These are phyloP conservation scores for Nymphalis io DNA, from an alignment of 1,140 invertebrate species.

Conservation along the genomic window DNA sequence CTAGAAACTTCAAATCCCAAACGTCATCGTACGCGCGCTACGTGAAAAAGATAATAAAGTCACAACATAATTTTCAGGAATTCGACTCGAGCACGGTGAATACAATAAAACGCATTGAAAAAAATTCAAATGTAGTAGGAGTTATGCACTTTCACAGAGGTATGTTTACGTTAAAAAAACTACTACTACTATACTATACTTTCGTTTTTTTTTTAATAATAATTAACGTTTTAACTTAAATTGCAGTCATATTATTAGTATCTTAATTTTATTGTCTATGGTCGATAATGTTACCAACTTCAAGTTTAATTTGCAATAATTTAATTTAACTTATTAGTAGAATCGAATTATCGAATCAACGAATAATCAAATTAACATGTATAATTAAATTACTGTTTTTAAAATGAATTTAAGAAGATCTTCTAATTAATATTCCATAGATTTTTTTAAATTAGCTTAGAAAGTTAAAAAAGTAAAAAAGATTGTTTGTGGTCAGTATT, in stretches of 20 bases:
- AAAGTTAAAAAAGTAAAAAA: too few species aligned
- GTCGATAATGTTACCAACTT: not conserved
- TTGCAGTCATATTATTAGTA: not conserved
- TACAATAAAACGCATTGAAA: conserved; percentile 12
- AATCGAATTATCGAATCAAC: too few species aligned
- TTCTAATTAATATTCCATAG: too few species aligned
- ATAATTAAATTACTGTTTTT: too few species aligned
- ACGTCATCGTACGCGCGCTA: not conserved
- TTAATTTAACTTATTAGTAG: not conserved
- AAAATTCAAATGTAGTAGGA: not conserved
- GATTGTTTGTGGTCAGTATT: too few species aligned
- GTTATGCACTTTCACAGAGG: conserved; percentile 1
- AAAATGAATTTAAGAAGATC: too few species aligned
- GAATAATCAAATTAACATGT: too few species aligned
- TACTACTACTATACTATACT: too few species aligned
- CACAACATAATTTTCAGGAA: not conserved
- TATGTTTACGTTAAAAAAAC: not conserved
- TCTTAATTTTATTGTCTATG: not conserved
- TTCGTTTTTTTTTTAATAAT: not conserved
- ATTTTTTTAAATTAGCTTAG: too few species aligned
- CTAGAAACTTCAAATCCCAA: not conserved
- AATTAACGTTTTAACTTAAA: too few species aligned
- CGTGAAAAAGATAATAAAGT: not conserved
- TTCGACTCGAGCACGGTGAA: not conserved
- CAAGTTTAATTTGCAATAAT: not conserved